Evolutionary conservation across 2,888 invertebrate species (phyloP).

Genomic region (Eumerus sabulonum): DNA sequence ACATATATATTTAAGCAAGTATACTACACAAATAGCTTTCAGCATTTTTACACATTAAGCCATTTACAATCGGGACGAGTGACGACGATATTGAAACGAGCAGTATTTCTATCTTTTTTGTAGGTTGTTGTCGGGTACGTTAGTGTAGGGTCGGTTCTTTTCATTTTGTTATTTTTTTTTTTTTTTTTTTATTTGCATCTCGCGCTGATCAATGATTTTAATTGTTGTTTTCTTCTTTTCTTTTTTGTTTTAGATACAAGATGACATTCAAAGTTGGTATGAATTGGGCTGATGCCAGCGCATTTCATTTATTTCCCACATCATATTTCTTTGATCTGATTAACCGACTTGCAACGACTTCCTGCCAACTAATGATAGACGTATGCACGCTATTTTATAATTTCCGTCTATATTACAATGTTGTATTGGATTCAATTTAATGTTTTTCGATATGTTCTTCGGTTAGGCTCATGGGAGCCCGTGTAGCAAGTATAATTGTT

Average conservation of each 20-base stretch:
- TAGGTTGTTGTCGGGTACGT: constrained; percentile 44
- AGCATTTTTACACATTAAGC: constrained; percentile 39
- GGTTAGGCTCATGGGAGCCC: no score
- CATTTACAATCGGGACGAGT: constrained; percentile 41
- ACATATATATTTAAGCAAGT: constrained; percentile 44
- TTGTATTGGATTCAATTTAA: no score
- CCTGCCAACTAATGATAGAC: no score
- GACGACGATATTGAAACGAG: not conserved
- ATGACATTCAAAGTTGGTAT: constrained; percentile 15
- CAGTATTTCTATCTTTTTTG: constrained; percentile 1
- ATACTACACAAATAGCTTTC: constrained; percentile 51
- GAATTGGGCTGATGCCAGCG: no score
- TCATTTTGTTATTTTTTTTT: constrained; percentile 16
- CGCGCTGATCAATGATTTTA: not conserved
- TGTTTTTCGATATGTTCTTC: no score
- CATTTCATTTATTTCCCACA: no score
- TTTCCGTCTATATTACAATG: no score
- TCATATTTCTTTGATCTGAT: no score
- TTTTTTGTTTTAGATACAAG: constrained; percentile 1
- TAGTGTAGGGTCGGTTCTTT: constrained; percentile 27
- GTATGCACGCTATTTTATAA: no score
- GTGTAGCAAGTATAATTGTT: no score
- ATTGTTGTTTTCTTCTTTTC: constrained; percentile 2
- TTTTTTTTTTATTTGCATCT: constrained; percentile 17
- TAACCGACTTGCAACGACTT: not conserved